Conservation (phyloP, 2,888 invertebrate species). For the Hoplodrina ambigua region DNA sequence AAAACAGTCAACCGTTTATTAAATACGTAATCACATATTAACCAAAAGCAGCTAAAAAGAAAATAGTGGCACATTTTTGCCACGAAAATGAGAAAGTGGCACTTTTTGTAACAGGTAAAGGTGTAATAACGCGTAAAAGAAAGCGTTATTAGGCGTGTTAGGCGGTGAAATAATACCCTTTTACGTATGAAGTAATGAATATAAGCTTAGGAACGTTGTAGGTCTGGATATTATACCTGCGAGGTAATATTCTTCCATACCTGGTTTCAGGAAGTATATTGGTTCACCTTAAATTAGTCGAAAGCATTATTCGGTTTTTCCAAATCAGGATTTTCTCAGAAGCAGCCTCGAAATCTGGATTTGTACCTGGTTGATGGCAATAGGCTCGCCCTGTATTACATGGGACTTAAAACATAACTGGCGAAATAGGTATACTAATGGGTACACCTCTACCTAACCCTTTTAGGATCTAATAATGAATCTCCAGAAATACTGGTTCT, state of each 20-base stretch:
- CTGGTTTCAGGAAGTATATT: neutral
- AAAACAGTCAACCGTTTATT: neutral
- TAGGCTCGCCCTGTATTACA: too few relatives aligned
- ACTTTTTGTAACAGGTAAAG: constrained; percentile 53
- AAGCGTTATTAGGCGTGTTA: constrained; percentile 43
- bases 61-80: constrained; percentile 55
- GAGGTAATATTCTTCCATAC: neutral
- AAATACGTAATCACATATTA: constrained; percentile 4
- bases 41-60: constrained; percentile 38
- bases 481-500: too few relatives aligned
- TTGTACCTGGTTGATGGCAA: too few relatives aligned
- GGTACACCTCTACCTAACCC: too few relatives aligned
- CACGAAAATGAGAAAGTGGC: constrained; percentile 58
- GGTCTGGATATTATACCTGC: neutral
- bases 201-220: neutral
- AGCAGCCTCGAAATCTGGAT: too few relatives aligned
- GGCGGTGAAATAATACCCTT: constrained; percentile 31
- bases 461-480: too few relatives aligned
- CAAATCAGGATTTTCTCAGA: too few relatives aligned
- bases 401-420: too few relatives aligned
- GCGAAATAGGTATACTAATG: too few relatives aligned
- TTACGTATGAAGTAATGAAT: constrained; percentile 25
- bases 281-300: too few relatives aligned
- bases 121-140: constrained; percentile 45
- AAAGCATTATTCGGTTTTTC: too few relatives aligned